Base-by-base conservation (phyloP, 2,888 invertebrate genomes). In the Apoderus coryli region DNA sequence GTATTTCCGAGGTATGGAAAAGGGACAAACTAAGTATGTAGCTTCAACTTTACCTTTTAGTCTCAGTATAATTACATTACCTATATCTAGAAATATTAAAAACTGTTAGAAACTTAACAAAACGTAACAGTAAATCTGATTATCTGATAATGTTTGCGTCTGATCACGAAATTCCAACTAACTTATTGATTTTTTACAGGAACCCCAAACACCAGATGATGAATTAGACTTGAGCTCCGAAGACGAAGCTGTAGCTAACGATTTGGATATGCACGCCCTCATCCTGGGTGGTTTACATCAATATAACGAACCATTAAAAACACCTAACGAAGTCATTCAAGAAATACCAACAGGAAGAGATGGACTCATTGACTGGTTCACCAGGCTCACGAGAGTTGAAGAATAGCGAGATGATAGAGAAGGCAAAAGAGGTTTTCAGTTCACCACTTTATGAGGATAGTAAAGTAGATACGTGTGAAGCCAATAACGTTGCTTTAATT, bases 261-360 rank as follows among this genome's bases (percentile, higher is more conserved):
- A 95, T 59, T 68, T 98, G 56, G 96, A 98, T 63, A 89, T 98
- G 84, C 96, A 98, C 61, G 89, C 93, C 11, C 72, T 98, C 24
- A 90, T 92, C 48, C 59, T 78, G 34, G 80, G 80, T 16, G 44
- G 46, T 6, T 59, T 84, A 34, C 76, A 72, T 38, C 72, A 72
- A 47, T 76, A 76, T 45, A 66, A 74, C 34, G 79, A 85, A 52
- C 89, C 89, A 3, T 72, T 93, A 36, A 88, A 90, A 59, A 89
- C 92, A 22, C 96, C 98, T 27, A 98, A 98, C 54, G 95, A 98
- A 65, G 84, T 85, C 36, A 88, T 96, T 45, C 86, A 88, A 57
- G 96, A 98, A 64, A 96, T 98, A 49, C 96, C 92, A 96, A 85
- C 89, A 93, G 67, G 93, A 88, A 55, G 70, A 74, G 45, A 73